Evolutionary conservation across 1,140 invertebrate species (phyloP), one percentile per base, ranked within the genome.

Genomic region (Hylaeus anthracinus): DNA sequence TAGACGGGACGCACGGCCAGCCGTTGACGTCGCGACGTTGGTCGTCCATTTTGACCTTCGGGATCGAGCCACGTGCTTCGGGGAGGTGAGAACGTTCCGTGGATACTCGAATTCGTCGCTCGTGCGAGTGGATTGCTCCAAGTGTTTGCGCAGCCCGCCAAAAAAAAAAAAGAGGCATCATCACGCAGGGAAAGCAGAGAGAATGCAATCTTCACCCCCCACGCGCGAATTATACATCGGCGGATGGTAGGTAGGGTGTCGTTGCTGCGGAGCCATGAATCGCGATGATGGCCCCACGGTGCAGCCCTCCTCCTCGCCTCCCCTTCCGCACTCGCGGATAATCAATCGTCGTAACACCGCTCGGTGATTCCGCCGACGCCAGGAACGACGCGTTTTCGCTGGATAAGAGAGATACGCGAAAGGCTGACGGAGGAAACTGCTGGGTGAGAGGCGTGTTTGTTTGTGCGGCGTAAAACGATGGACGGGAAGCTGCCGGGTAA

Each of bases 311-410:
- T 81, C 72, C 74, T 82, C 77, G 45, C 73, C 85, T 41, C 86
- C 86, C 88, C 91, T 88, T 86, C 87, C 83, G 63, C 71, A 64
- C 82, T 87, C 87, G 85, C 87, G 89, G 92, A 94, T 94, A 93
- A 94, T 94, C 92, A 94, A 93, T 94, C 92, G 92, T 92, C 92
- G 92, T 92, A 92, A 93, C 91, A 90, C 89, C 85, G 88, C 85
- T 87, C 86, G 90, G 91, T 91, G 90, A 91, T 91, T 92, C 89
- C 86, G 67, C 86, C 81, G 86, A 84, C 86, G 86, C 85, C 75
- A 81, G 82, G 64, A 87, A 84, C 85, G 86, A 87, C 78, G 82
- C 86, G 65, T 84, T 82, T 84, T 67, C 71, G 79, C 67, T 48
- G 72, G 73, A 86, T 60, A 48, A 37, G 65, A 26, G 83, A 83